Percentiles rank a stretch among this genome's conserved stretches.
phyloP scores from a whole-genome alignment of 1,140 invertebrate genomes.

The Drosophila yakuba region DNA sequence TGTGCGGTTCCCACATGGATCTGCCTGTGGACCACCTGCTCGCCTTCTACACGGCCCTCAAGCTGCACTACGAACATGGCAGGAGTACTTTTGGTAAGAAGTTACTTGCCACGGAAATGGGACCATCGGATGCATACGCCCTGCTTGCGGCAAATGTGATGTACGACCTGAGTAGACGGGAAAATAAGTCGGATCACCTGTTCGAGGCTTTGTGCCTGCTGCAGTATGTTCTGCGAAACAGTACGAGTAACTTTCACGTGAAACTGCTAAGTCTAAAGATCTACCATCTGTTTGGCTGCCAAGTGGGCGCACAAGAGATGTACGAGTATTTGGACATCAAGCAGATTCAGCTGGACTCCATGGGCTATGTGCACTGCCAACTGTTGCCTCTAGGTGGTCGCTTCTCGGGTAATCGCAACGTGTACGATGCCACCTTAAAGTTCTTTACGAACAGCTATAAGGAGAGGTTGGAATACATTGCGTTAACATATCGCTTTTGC shows the following conservation, averaged over 20 bases:
- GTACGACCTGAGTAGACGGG: slow-evolving; percentile 88
- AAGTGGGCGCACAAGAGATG: slow-evolving; percentile 88
- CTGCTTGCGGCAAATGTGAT: slow-evolving; percentile 92
- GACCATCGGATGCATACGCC: slow-evolving; percentile 90
- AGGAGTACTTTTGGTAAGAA: slow-evolving; percentile 84
- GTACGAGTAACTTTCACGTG: slow-evolving; percentile 91
- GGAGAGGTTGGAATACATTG: slow-evolving; percentile 96
- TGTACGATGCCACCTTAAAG: slow-evolving; percentile 90
- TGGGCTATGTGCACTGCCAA: slow-evolving; percentile 93
- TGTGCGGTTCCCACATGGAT: slow-evolving; percentile 88
- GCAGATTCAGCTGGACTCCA: slow-evolving; percentile 96
- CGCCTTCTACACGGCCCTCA: slow-evolving; percentile 85
- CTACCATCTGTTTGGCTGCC: slow-evolving; percentile 90
- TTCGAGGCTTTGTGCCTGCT: slow-evolving; percentile 89
- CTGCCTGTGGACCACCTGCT: slow-evolving; percentile 85
- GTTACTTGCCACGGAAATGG: slow-evolving; percentile 87
- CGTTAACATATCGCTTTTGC: slow-evolving; percentile 96
- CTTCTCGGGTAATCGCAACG: slow-evolving; percentile 87
- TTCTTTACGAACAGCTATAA: slow-evolving; percentile 95
- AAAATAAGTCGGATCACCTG: slow-evolving; percentile 87
- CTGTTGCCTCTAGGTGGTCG: slow-evolving; percentile 89
- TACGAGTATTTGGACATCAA: slow-evolving; percentile 94
- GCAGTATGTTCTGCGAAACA: slow-evolving; percentile 89
- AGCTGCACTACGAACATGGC: slow-evolving; percentile 86
- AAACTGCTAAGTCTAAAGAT: slow-evolving; percentile 90